Base-by-base conservation (phyloP, 2,888 invertebrate genomes). In the Dolichopus griseipennis region DNA sequence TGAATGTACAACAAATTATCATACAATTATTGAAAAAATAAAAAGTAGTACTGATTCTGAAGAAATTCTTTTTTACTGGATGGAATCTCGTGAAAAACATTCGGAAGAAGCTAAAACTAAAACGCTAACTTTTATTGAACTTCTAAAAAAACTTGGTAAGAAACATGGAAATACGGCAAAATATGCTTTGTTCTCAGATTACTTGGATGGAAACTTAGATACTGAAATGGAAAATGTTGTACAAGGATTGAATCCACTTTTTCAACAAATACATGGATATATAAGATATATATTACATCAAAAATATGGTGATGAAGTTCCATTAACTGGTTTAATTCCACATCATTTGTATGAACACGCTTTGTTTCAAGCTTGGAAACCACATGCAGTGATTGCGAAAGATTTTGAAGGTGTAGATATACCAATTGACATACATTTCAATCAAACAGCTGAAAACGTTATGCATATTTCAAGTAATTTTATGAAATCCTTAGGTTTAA, bases 401-500 rank as follows among this genome's bases (percentile, higher is more conserved):
- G 74, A 76, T 7, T 75, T 75, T 52, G 72, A 75, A 0, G 68
- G 70, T 1, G 65, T 72, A 2, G 74, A 73, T 22, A 34, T 76
- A 21, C 76, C 76, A 76, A 90, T 92, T 78, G 85, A 91, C 37
- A 89, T 4, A 4, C 2, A 5, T 27, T 27, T 27, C 27, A 27
- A 27, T 27, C 3, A 90, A 0, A 83, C 84, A 41, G 84, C 86
- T 33, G 86, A 92, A 86, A 78, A 83, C 62, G 83, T 93, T 84
- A 93, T 92, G 80, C 83, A 87, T 75, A 84, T 88, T 76, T 87
- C 92, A 0, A 92, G 93, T 75, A 87, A 89, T 69, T 93, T 93
- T 80, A 92, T 92, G 81, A 85, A 84, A 61, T 91, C 91, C 0
- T 80, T 93, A 66, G 91, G 91, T 18, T 20, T 61, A 6, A 61